Evolutionary conservation across 1,140 invertebrate species (phyloP).

Genomic region (Achroia grisella): DNA sequence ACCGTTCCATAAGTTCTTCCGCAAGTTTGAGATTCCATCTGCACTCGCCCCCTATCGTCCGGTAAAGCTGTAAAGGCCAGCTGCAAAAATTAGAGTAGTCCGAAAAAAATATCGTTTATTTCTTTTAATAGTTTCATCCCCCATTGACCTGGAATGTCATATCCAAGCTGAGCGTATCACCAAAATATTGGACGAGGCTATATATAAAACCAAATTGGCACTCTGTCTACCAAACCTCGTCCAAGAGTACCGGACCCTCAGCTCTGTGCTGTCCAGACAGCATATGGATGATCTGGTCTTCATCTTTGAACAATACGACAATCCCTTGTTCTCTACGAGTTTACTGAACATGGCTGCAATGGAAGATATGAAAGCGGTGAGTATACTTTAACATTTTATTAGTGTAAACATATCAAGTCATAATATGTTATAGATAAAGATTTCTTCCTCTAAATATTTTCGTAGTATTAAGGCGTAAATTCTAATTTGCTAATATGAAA

Average conservation of each 20-base stretch:
- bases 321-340: conserved; percentile 50
- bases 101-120: not conserved
- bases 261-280: conserved; percentile 28
- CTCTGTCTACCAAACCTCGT: conserved; percentile 52
- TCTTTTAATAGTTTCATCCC: conserved; percentile 40
- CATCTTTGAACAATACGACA: conserved; percentile 64
- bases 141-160: conserved; percentile 64
- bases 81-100: too few species aligned
- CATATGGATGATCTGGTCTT: conserved; percentile 59
- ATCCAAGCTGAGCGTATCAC: conserved; percentile 67
- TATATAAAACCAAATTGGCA: conserved; percentile 58
- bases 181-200: conserved; percentile 57
- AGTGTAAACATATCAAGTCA: too few species aligned
- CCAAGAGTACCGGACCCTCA: conserved; percentile 47
- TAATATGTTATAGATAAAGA: too few species aligned
- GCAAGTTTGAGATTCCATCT: too few species aligned
- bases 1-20: too few species aligned
- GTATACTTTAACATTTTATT: conserved; percentile 13
- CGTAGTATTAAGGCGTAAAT: too few species aligned
- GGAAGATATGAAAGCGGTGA: conserved; percentile 55
- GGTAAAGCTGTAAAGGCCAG: too few species aligned
- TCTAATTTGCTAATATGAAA: too few species aligned
- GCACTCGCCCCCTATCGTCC: too few species aligned
- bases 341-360: conserved; percentile 50
- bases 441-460: too few species aligned